Conservation (phyloP, 2,113 vertebrate species). For the Rissa tridactyla region DNA sequence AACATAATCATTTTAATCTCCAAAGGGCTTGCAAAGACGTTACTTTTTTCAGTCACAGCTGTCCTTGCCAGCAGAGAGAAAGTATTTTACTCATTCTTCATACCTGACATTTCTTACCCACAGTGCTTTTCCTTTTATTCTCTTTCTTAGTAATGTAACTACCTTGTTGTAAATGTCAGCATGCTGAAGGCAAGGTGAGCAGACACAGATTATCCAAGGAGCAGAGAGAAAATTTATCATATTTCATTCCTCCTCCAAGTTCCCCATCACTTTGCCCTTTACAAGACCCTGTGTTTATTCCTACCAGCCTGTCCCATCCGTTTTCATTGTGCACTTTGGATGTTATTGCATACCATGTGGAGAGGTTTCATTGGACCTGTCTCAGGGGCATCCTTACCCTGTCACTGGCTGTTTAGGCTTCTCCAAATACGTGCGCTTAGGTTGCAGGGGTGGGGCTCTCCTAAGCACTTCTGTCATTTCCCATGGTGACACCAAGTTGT, state of each 20-base stretch:
- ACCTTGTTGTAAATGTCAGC: not conserved
- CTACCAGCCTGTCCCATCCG: not conserved
- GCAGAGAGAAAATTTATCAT: not conserved
- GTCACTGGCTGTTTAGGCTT: not conserved
- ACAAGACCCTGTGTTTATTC: not conserved
- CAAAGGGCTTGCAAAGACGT: not conserved
- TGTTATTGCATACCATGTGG: fast-evolving
- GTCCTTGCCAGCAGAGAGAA: not conserved
- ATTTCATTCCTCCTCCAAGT: not conserved
- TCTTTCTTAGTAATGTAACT: not conserved
- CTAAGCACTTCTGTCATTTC: not conserved
- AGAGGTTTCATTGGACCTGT: not conserved
- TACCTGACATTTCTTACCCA: not conserved
- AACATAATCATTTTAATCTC: not conserved
- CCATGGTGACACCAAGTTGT: not conserved
- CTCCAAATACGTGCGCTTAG: not conserved
- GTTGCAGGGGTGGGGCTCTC: too few relatives aligned
- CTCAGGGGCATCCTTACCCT: not conserved
- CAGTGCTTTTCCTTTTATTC: not conserved
- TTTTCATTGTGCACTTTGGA: not conserved
- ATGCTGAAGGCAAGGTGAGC: not conserved
- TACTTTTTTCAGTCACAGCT: not conserved
- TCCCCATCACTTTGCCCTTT: not conserved
- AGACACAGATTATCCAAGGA: not conserved
- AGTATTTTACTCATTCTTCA: not conserved